These are phyloP conservation scores for Maylandia zebra DNA, from an alignment of 2,113 vertebrate species.

Conservation along the genomic window DNA sequence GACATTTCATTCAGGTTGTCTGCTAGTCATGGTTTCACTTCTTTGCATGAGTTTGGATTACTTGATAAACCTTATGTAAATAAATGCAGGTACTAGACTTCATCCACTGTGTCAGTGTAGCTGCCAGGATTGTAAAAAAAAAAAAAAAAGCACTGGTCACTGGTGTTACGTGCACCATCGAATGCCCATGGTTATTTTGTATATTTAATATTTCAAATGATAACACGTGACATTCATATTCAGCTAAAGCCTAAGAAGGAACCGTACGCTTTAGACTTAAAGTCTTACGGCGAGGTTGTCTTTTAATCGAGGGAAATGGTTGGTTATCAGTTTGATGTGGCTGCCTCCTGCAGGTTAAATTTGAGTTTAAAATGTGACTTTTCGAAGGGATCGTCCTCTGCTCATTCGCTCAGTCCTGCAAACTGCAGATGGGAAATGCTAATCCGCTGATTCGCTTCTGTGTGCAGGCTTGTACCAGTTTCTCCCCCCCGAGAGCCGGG, in stretches of 20 bases:
- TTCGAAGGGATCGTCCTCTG: neutral
- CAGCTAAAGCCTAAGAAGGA: neutral
- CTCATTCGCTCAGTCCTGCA: neutral
- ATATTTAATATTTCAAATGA: neutral
- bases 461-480: constrained; percentile 84
- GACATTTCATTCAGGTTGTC: no score
- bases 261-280: neutral
- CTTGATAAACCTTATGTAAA: neutral
- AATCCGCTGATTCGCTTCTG: neutral
- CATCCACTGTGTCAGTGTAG: neutral
- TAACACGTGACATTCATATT: neutral
- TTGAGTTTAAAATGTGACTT: neutral
- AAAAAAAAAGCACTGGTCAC: neutral
- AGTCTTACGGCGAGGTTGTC: neutral
- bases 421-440: neutral
- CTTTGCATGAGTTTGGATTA: neutral
- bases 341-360: neutral
- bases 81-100: neutral
- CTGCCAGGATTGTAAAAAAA: neutral
- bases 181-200: neutral
- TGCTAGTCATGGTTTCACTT: neutral
- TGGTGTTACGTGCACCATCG: neutral
- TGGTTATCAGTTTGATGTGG: neutral
- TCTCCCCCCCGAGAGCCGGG: constrained; percentile 79
- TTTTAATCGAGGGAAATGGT: neutral